Conservation (phyloP, 1,140 invertebrate species). For the Bombus soroeensis region DNA sequence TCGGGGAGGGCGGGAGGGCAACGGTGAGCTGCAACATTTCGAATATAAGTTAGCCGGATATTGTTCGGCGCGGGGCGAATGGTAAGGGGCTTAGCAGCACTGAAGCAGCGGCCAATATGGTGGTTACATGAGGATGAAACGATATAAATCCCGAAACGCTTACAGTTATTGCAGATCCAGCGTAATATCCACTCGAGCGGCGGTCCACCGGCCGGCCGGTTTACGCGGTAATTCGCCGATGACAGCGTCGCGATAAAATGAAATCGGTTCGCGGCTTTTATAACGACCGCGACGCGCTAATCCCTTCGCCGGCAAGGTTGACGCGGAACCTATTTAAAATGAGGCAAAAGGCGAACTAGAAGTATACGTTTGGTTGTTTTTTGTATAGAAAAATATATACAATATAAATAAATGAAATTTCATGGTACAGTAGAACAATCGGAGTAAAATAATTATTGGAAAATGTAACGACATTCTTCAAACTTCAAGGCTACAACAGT, state of each 20-base stretch:
- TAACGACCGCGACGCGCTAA: conserved; percentile 41
- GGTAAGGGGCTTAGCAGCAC: conserved; percentile 58
- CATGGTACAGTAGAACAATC: too few relatives aligned
- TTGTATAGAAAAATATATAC: background rate
- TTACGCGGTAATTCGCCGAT: conserved; percentile 69
- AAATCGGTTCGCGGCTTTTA: conserved; percentile 63
- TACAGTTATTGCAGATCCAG: conserved; percentile 66
- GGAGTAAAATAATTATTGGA: too few relatives aligned
- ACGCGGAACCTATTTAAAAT: background rate
- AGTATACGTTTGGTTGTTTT: background rate
- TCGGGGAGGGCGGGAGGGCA: background rate
- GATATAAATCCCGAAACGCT: conserved; percentile 70
- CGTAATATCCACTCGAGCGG: conserved; percentile 65
- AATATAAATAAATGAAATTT: too few relatives aligned
- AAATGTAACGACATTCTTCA: too few relatives aligned
- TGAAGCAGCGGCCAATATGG: conserved; percentile 56
- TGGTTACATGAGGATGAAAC: conserved; percentile 57
- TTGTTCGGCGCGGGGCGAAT: conserved; percentile 26
- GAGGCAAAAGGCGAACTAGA: background rate
- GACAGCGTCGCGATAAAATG: conserved; percentile 66
- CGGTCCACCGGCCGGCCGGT: conserved; percentile 24
- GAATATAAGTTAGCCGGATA: conserved; percentile 54
- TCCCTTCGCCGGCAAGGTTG: background rate
- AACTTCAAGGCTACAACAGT: too few relatives aligned
- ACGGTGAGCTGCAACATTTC: conserved; percentile 21